Evolutionary conservation across 2,888 invertebrate species (phyloP), one percentile per base, ranked within the genome.

Genomic region (Synanthedon myopaeformis): DNA sequence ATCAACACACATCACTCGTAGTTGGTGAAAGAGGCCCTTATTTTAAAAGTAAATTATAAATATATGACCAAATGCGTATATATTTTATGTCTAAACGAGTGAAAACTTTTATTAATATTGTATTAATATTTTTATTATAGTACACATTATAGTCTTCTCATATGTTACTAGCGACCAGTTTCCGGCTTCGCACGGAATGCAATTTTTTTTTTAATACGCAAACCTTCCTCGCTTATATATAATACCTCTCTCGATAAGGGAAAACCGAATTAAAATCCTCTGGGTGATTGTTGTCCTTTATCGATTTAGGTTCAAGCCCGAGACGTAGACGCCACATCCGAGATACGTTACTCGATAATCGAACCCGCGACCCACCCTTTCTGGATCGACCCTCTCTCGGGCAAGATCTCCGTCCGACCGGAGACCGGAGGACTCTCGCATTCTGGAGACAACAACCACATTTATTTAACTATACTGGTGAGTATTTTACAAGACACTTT

Each of bases 291-390:
- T 6, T 45, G n/a, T 45, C n/a, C 8, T n/a, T 28, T 35, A 35
- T 35, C 10, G 54, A 72, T 14, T 11, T 63, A 90, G 81, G 91
- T 93, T 0, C 91, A 92, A 79, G 96, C 96, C 0, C 89, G 91
- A 4, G 96, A 97, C 78, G 89, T 91, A 1, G 96, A 97, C 72
- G 92, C 92, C 51, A 91, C 93, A 0, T 95, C 96, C 0, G 93
- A 92, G 58, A 90, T 97, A 49, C 91, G 90, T 3, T 97, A 96
- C 80, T 90, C 91, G 2, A 91, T 95, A 58, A 81, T 91, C 17
- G 90, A 89, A 3, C 92, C 92, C 0, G 89, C 89, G 49, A 76
- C 82, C 10, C 88, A 90, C 53, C 89, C 92, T 48, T 94, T 94
- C 72, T 89, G 88, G 64, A 91, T 95, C 42, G 93, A 94, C 69